Base-by-base conservation (phyloP, 2,797 vertebrate species). In the Phaenicophaeus curvirostris region DNA sequence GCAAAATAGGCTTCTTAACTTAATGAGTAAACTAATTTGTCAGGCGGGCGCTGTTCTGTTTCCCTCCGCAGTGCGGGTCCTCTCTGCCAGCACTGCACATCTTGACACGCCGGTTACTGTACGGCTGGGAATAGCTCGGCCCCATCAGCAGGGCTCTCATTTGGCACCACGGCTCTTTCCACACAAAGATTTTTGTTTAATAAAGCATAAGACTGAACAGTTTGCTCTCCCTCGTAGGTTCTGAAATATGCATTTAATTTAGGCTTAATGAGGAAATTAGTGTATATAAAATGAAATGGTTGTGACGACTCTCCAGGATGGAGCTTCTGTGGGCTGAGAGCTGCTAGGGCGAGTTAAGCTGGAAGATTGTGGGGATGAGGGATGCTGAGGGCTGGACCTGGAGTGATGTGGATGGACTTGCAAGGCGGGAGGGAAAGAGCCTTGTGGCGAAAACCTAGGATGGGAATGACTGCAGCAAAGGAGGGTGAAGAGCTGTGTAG, bases 171-270 rank as follows among this genome's bases (percentile, higher is more conserved):
- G 71, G 63, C 85, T 83, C 72, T 61, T 85, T 80, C 78, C 85
- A 59, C 68, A 75, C 65, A 44, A 74, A 95, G 95, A 61, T 28
- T 77, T 91, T 72, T 86, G 88, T 92, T 95, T 89, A 91, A 93
- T 92, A 87, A 89, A 94, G 80, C 94, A 11, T 69, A 80, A 91
- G 94, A 69, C 68, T 7, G 89, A 96, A 41, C 74, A 61, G 92
- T 93, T 87, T 94, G 85, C 92, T 95, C 91, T 92, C n/a, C 4
- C 93, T 86, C n/a, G 3, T 68, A 76, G 94, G 62, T 88, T 91
- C 94, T 53, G 73, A 97, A 97, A 96, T 94, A 92, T 68, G 87
- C 93, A 91, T 96, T 97, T 97, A 94, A 97, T 97, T 97, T 96
- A 9, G 50, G 39, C 94, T 95, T 95, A 93, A 96, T 96, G 77